phyloP scores from a whole-genome alignment of 1,140 invertebrate species.

The Calephelis virginiensis region DNA sequence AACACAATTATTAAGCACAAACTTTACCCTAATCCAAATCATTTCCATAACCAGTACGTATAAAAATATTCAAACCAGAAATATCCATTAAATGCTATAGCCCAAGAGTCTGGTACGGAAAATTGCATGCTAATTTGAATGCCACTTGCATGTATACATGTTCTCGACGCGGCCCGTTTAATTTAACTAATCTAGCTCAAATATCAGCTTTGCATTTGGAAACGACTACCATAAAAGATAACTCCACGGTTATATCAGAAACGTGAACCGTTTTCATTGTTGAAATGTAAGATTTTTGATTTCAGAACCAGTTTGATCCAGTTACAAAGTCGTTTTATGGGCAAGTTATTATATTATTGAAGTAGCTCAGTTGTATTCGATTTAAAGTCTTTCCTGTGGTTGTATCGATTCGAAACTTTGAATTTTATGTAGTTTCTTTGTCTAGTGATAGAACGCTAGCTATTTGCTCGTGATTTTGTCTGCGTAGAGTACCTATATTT shows the following conservation, averaged over 20 bases:
- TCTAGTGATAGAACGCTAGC: too few species aligned
- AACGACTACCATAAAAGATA: slow-evolving; percentile 33
- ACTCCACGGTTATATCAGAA: slow-evolving; percentile 29
- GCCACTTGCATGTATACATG: slow-evolving; percentile 41
- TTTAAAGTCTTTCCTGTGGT: too few species aligned
- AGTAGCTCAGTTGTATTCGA: too few species aligned
- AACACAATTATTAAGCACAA: too few species aligned
- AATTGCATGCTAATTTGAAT: slow-evolving; percentile 55
- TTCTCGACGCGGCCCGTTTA: slow-evolving; percentile 21
- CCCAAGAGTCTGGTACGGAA: slow-evolving; percentile 34
- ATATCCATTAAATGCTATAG: not conserved
- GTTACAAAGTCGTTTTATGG: not conserved
- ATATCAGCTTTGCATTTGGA: slow-evolving; percentile 36
- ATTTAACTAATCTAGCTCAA: slow-evolving; percentile 43
- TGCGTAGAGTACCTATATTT: too few species aligned
- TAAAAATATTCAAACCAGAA: not conserved
- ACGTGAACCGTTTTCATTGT: slow-evolving; percentile 9
- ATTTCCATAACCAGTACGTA: too few species aligned
- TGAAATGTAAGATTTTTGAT: slow-evolving; percentile 1
- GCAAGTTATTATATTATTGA: too few species aligned
- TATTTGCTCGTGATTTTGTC: too few species aligned
- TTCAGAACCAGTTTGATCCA: not conserved
- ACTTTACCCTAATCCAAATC: too few species aligned
- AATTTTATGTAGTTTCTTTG: too few species aligned
- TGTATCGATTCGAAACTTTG: too few species aligned